These are phyloP conservation scores for Paradoxurus hermaphroditus DNA, from an alignment of 2,113 vertebrate genomes.

Conservation along the genomic window DNA sequence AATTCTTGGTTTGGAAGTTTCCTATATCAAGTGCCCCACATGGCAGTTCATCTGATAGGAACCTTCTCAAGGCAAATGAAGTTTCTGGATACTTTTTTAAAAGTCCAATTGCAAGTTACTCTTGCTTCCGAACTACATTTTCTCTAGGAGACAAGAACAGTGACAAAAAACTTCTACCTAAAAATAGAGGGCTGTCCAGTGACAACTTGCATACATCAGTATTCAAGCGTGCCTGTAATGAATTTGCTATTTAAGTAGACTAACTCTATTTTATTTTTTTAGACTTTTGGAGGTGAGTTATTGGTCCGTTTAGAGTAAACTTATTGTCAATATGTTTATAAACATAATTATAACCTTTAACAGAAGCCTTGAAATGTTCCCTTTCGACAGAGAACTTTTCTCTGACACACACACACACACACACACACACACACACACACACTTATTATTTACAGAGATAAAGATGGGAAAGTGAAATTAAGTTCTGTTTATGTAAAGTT, in stretches of 20 bases:
- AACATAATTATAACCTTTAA: not conserved
- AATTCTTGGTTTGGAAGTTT: not conserved
- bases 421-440: too few species aligned
- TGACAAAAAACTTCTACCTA: not conserved
- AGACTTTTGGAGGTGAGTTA: not conserved
- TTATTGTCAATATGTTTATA: not conserved
- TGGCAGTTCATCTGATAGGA: not conserved
- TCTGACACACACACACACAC: not conserved
- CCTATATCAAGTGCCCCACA: not conserved
- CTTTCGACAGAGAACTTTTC: not conserved
- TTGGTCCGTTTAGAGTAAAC: not conserved
- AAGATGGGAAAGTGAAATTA: not conserved
- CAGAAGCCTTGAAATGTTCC: not conserved
- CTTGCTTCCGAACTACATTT: not conserved
- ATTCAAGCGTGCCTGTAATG: not conserved
- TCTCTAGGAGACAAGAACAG: not conserved
- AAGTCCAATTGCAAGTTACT: not conserved
- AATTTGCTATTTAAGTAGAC: not conserved
- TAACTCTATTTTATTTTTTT: conserved; percentile 1
- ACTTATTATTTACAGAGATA: not conserved
- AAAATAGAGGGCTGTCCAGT: not conserved
- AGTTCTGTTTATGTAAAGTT: not conserved
- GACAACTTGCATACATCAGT: not conserved
- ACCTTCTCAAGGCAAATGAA: not conserved
- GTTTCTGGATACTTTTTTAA: not conserved